Percentiles rank a stretch among this genome's conserved stretches.
Conservation (phyloP, 2,113 vertebrate genomes). For the Aegithalos caudatus region DNA sequence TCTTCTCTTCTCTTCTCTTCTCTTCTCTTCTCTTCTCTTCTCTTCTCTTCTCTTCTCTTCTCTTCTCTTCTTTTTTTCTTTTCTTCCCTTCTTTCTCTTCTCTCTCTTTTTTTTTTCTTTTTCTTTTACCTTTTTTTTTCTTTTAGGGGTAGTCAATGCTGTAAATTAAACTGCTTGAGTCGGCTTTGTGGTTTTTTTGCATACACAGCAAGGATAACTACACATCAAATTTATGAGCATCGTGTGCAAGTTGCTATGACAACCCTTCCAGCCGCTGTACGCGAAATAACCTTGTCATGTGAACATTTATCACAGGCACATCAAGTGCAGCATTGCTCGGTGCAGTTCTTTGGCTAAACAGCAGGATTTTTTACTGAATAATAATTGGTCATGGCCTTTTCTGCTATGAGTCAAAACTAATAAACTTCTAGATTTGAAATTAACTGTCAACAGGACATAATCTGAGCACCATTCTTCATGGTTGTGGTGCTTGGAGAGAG, state of each 20-base stretch:
- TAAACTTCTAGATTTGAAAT: slow-evolving; percentile 72
- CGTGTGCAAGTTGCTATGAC: slow-evolving; percentile 77
- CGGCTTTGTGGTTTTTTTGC: slow-evolving; percentile 77
- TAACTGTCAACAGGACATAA: slow-evolving; percentile 52
- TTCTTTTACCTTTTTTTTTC: neutral
- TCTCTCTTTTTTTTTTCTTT: too few relatives aligned
- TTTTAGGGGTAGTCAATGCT: slow-evolving; percentile 28
- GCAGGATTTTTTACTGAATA: slow-evolving; percentile 75
- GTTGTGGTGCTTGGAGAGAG: neutral
- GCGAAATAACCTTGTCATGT: slow-evolving; percentile 84
- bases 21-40: neutral
- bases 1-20: neutral
- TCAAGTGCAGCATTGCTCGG: slow-evolving; percentile 71
- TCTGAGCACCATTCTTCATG: slow-evolving; percentile 33
- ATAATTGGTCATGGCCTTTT: slow-evolving; percentile 77
- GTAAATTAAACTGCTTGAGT: slow-evolving; percentile 76
- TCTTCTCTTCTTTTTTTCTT: neutral
- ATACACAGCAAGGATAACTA: slow-evolving; percentile 84
- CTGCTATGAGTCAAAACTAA: slow-evolving; percentile 74
- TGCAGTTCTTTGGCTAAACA: slow-evolving; percentile 71
- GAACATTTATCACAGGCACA: slow-evolving; percentile 80
- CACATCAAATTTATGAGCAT: slow-evolving; percentile 83
- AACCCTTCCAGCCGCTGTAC: slow-evolving; percentile 77
- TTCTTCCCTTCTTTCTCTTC: fast-evolving
- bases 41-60: neutral